phyloP scores from a whole-genome alignment of 2,888 invertebrate species.

The Apotomis turbidana region DNA sequence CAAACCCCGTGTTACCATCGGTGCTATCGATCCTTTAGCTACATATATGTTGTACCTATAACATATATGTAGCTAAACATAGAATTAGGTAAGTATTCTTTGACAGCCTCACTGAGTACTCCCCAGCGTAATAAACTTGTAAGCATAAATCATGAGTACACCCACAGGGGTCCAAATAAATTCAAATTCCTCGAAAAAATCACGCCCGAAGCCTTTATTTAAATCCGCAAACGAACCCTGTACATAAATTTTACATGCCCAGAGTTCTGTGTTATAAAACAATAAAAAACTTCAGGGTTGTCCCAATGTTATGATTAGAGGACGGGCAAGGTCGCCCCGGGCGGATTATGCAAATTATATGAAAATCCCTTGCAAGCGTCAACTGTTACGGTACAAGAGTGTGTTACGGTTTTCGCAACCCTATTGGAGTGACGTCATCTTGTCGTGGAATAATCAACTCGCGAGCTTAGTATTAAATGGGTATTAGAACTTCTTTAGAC shows the following conservation, averaged over 20 bases:
- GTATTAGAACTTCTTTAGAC: not conserved
- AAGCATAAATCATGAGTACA: slow-evolving; percentile 16
- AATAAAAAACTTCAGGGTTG: slow-evolving; percentile 50
- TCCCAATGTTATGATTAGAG: slow-evolving; percentile 51
- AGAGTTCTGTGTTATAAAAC: slow-evolving; percentile 47
- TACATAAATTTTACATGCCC: slow-evolving; percentile 31
- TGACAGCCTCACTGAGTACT: not conserved
- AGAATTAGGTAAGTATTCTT: not conserved
- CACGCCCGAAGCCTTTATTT: slow-evolving; percentile 26
- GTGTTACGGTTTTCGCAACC: slow-evolving; percentile 49
- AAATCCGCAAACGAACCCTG: slow-evolving; percentile 27
- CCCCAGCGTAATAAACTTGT: slow-evolving; percentile 6
- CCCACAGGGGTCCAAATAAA: slow-evolving; percentile 14
- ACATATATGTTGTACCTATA: too few species aligned
- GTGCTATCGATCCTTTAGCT: too few species aligned
- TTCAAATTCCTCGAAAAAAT: slow-evolving; percentile 17
- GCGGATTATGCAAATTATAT: slow-evolving; percentile 73
- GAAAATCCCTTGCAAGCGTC: slow-evolving; percentile 60
- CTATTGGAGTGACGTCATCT: slow-evolving; percentile 55
- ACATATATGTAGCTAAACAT: not conserved
- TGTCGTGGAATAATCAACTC: slow-evolving; percentile 56
- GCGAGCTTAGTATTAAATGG: slow-evolving; percentile 26
- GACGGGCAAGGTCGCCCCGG: slow-evolving; percentile 40
- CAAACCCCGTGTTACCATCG: too few species aligned
- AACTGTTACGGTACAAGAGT: slow-evolving; percentile 55